Conservation (phyloP, 2,888 invertebrate species). For the Mesorhabditis sp. region DNA sequence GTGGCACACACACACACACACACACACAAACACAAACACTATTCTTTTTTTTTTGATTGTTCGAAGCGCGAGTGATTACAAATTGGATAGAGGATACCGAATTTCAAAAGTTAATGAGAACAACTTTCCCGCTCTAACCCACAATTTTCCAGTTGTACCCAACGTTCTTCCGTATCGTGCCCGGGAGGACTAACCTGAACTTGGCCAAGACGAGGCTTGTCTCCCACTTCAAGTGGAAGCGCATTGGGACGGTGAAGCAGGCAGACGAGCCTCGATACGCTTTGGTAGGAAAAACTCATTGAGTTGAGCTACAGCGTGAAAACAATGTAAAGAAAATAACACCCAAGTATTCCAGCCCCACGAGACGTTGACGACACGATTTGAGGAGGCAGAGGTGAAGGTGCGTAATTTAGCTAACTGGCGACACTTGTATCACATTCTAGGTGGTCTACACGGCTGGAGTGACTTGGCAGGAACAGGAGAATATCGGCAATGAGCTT, state of each 20-base stretch:
- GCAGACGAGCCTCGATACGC: constrained; percentile 84
- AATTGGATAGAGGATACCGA: no score
- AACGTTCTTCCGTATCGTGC: constrained; percentile 56
- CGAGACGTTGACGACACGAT: constrained; percentile 49
- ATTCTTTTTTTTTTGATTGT: no score
- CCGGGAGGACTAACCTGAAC: constrained; percentile 51
- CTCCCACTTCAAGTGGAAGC: constrained; percentile 90
- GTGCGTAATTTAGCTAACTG: not conserved
- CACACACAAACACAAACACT: no score
- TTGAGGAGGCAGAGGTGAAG: constrained; percentile 43
- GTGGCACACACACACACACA: no score
- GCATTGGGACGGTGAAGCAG: constrained; percentile 93
- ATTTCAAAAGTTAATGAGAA: not conserved
- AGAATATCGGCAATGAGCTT: constrained; percentile 45
- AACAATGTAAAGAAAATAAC: constrained; percentile 5
- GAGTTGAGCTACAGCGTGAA: constrained; percentile 5
- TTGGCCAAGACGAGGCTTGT: constrained; percentile 71
- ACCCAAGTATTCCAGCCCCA: constrained; percentile 44
- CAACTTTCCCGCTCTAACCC: not conserved
- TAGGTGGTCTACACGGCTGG: constrained; percentile 54
- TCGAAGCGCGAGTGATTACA: no score
- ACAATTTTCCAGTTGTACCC: constrained; percentile 48
- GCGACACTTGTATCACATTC: no score
- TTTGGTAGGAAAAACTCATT: constrained; percentile 65
- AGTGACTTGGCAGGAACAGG: constrained; percentile 45